phyloP scores from a whole-genome alignment of 1,140 invertebrate species.

The Zaprionus lachaisei region DNA sequence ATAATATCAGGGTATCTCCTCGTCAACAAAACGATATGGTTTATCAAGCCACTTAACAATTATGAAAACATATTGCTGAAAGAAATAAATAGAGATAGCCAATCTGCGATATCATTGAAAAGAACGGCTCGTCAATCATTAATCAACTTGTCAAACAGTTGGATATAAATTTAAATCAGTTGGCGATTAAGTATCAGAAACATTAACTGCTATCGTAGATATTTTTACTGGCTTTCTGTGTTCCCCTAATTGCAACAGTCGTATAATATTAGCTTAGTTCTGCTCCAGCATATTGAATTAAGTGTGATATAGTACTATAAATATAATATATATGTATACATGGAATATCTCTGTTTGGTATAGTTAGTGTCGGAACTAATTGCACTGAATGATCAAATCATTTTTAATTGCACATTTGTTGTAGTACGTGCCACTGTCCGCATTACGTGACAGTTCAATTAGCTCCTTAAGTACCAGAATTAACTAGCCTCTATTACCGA shows the following conservation, averaged over 20 bases:
- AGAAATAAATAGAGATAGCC: neutral
- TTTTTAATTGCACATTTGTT: slow-evolving; percentile 44
- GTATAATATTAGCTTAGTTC: neutral
- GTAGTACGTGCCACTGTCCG: neutral
- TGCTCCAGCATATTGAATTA: slow-evolving; percentile 12
- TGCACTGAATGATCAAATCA: slow-evolving; percentile 30
- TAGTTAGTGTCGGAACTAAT: slow-evolving; percentile 31
- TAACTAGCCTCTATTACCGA: slow-evolving; percentile 4
- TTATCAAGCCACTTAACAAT: neutral
- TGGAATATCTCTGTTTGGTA: neutral
- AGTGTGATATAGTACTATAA: slow-evolving; percentile 12
- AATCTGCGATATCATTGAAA: neutral
- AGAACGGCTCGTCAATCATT: neutral
- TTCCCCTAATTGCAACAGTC: neutral
- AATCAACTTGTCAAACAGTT: neutral
- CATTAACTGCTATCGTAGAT: neutral
- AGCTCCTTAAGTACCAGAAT: slow-evolving; percentile 17
- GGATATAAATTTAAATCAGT: neutral
- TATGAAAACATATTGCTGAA: neutral
- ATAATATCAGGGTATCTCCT: neutral
- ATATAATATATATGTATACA: neutral
- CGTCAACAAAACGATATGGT: neutral
- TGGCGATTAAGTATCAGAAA: neutral
- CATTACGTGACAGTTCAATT: slow-evolving; percentile 18
- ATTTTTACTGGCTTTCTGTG: neutral